Evolutionary conservation across 2,888 invertebrate genomes (phyloP).

Genomic region (Steinernema scapterisci): DNA sequence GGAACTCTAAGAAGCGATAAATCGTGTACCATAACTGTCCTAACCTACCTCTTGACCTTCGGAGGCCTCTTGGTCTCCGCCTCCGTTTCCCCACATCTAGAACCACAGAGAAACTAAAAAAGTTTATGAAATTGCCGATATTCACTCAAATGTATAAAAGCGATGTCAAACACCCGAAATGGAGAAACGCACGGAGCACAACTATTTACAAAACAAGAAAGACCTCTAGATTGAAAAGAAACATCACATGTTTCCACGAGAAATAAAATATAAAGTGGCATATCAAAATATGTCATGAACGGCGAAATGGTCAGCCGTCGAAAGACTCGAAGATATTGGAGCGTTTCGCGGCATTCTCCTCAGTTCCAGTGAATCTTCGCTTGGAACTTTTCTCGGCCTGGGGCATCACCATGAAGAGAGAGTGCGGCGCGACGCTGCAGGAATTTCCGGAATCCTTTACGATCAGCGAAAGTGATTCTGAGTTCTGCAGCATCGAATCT

Average conservation of each 20-base stretch:
- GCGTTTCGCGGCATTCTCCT: slow-evolving; percentile 1
- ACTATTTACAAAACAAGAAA: slow-evolving; percentile 17
- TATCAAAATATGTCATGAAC: neutral
- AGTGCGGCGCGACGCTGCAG: neutral
- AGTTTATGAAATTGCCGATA: too few relatives aligned
- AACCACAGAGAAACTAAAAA: too few relatives aligned
- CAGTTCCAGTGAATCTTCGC: neutral
- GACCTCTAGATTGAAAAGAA: neutral
- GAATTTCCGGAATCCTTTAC: neutral
- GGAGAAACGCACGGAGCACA: neutral
- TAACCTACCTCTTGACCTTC: too few relatives aligned
- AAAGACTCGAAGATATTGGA: slow-evolving; percentile 6
- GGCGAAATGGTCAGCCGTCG: neutral
- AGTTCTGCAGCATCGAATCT: slow-evolving; percentile 22
- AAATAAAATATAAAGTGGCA: too few relatives aligned
- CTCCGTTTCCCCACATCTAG: too few relatives aligned
- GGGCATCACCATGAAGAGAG: slow-evolving; percentile 3
- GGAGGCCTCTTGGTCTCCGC: too few relatives aligned
- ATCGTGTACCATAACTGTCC: too few relatives aligned
- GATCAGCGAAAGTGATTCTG: neutral
- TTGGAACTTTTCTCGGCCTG: neutral
- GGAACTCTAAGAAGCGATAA: neutral
- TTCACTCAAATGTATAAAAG: neutral
- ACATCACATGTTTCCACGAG: neutral
- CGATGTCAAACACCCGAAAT: neutral